Evolutionary conservation across 1,140 invertebrate genomes (phyloP).

Genomic region (Trichonephila clavipes): DNA sequence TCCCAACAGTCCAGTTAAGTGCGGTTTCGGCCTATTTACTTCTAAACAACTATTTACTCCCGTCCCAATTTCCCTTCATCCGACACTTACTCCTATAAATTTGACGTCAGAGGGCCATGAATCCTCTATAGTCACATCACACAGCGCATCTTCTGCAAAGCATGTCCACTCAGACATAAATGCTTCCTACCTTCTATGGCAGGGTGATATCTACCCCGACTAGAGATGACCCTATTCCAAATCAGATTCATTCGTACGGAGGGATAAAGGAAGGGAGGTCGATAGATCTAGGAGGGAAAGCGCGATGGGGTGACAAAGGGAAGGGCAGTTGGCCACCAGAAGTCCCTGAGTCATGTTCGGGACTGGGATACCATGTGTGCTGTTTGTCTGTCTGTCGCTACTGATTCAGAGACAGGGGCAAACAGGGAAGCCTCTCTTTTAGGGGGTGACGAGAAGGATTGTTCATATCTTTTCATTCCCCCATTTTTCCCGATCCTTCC

Average conservation of each 20-base stretch:
- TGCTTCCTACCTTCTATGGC: neutral
- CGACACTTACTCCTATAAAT: constrained; percentile 7
- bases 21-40: constrained; percentile 20
- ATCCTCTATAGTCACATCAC: neutral
- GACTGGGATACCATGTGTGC: constrained; percentile 55
- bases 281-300: neutral
- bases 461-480: neutral
- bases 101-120: neutral
- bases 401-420: constrained; percentile 41
- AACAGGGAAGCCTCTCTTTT: constrained; percentile 43
- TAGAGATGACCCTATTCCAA: constrained; percentile 58
- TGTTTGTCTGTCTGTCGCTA: constrained; percentile 51
- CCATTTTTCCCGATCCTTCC: neutral
- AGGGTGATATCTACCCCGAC: constrained; percentile 26
- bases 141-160: neutral
- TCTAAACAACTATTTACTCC: constrained; percentile 10
- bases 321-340: constrained; percentile 13
- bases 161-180: neutral
- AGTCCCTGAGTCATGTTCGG: constrained; percentile 62
- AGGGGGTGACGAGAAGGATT: neutral
- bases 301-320: constrained; percentile 5
- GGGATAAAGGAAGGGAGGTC: neutral
- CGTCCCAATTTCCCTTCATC: constrained; percentile 10
- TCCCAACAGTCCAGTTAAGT: neutral
- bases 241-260: constrained; percentile 52